Conservation (phyloP, 2,888 invertebrate genomes). For the Lycaena phlaeas region DNA sequence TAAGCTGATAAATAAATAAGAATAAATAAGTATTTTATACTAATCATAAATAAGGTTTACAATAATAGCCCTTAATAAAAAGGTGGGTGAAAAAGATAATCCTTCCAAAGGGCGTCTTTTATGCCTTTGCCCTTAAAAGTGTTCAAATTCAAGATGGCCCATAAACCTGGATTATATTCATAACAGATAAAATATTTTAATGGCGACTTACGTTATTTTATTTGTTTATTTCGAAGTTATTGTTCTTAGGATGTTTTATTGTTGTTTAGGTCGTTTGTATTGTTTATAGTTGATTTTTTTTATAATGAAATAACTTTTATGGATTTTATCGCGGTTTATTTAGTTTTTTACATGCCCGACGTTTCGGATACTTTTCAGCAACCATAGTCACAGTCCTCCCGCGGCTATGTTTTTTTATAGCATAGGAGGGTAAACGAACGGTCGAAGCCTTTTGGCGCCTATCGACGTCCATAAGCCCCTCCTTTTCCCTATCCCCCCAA, state of each 20-base stretch:
- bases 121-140: constrained; percentile 43
- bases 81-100: constrained; percentile 41
- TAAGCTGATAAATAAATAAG: too few relatives aligned
- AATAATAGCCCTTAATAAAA: constrained; percentile 40
- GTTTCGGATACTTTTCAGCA: too few relatives aligned
- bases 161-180: constrained; percentile 66
- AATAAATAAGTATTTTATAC: constrained; percentile 21
- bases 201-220: constrained; percentile 48
- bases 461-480: too few relatives aligned
- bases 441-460: too few relatives aligned
- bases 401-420: too few relatives aligned
- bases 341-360: too few relatives aligned
- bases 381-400: too few relatives aligned
- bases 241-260: constrained; percentile 50
- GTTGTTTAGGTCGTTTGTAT: constrained; percentile 22
- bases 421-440: too few relatives aligned
- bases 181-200: constrained; percentile 69
- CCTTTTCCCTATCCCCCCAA: too few relatives aligned
- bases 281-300: neutral
- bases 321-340: too few relatives aligned
- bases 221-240: constrained; percentile 61
- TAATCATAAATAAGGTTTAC: constrained; percentile 22
- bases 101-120: constrained; percentile 48
- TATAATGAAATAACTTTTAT: too few relatives aligned
- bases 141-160: constrained; percentile 52